Evolutionary conservation across 1,140 invertebrate genomes (phyloP), one percentile per base, ranked within the genome.

Genomic region (Dolichoris vasculosae): DNA sequence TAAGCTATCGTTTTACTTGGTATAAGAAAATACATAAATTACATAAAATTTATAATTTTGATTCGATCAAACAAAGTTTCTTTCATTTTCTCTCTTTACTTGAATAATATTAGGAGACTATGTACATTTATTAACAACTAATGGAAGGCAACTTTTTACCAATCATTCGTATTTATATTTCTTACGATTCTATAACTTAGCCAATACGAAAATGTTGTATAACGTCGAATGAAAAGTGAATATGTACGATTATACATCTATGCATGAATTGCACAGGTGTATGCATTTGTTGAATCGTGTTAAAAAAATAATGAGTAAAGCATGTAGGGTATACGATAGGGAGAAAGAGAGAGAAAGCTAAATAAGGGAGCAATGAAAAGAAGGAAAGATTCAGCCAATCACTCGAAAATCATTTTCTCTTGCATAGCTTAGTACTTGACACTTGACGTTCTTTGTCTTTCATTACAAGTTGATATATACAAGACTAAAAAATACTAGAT

Each of bases 361-460:
- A 23, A 48, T 13, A n/a, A n/a, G 23, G 43, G 1, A 23, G 35
- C 0, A n/a, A 13, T 59, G 73, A 40, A 83, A 59, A 40, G 30
- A 30, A 64, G 55, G 76, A 75, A 75, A 82, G 63, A 69, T 71
- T 32, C 23, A 80, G 40, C 63, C 79, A 77, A 86, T 83, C 81
- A 82, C 81, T 83, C 51, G 63, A 83, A 86, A 83, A 83, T 86
- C 32, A 73, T 83, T 83, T 82, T 86, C 75, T 79, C 40, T 81
- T 20, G 55, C 55, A 43, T n/a, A 59, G 32, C 35, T 69, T 78
- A 78, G 23, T 59, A 30, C 30, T 51, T 67, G 26, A 20, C 48
- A n/a, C n/a, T n/a, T n/a, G n/a, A n/a, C 59, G 43, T 23, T 75
- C 48, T 69, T 43, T 11, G 30, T 77, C 35, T 51, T n/a, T 77